A percentile compares a stretch with the other conserved stretches of the same genome.
phyloP scores from a whole-genome alignment of 2,113 vertebrate genomes.

The Bujurquina vittata region DNA sequence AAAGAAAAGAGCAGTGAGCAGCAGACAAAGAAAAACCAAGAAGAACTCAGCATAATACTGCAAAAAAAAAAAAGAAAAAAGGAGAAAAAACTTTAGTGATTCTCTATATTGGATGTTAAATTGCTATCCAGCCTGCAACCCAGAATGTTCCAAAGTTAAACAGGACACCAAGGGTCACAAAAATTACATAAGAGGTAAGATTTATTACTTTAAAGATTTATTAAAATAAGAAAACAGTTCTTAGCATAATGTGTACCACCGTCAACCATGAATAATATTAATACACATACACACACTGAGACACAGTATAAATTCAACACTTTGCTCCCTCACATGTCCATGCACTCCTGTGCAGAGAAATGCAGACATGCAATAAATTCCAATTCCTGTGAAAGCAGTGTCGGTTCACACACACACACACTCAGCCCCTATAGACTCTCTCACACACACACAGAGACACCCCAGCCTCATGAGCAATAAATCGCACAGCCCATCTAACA shows the following conservation, averaged over 20 bases:
- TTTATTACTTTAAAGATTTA: conserved; percentile 24
- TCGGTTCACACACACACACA: conserved; percentile 14
- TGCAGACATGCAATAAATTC: conserved; percentile 75
- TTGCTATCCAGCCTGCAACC: not conserved
- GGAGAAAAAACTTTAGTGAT: not conserved
- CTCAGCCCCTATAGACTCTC: conserved; percentile 60
- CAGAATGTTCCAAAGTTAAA: conserved; percentile 2
- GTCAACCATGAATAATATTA: conserved; percentile 44
- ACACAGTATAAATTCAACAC: conserved; percentile 55
- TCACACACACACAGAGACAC: conserved; percentile 73
- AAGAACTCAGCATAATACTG: conserved; percentile 3
- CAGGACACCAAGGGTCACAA: conserved; percentile 9
- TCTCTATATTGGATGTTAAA: conserved; percentile 15
- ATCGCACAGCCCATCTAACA: conserved; percentile 82
- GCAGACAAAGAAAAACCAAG: conserved; percentile 21
- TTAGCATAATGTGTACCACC: conserved; percentile 20
- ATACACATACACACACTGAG: conserved; percentile 8
- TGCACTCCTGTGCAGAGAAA: conserved; percentile 59
- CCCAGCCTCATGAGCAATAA: conserved; percentile 80
- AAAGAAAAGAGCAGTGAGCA: conserved; percentile 23
- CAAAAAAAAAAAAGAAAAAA: conserved; percentile 47
- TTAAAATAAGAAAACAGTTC: conserved; percentile 28
- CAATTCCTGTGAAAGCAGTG: conserved; percentile 57
- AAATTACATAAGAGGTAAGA: conserved; percentile 13
- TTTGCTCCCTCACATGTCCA: conserved; percentile 35